Conservation (phyloP, 2,888 invertebrate genomes). For the Physocephala rufipes region DNA sequence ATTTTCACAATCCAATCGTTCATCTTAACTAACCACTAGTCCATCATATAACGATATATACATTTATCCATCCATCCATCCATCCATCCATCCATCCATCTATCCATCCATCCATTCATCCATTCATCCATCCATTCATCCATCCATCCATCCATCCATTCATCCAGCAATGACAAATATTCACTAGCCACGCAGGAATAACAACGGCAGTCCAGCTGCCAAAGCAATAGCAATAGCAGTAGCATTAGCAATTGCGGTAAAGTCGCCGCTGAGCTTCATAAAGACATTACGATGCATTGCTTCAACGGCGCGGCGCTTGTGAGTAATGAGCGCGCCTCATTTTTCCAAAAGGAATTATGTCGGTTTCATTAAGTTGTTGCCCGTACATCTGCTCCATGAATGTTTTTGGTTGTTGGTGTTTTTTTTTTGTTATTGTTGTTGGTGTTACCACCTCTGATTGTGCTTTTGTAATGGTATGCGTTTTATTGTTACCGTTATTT, state of each 20-base stretch:
- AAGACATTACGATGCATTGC: not conserved
- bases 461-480: not conserved
- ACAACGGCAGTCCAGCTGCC: not conserved
- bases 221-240: conserved; percentile 15
- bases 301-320: not conserved
- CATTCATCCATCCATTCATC: not conserved
- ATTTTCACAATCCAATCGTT: not conserved
- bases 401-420: too few relatives aligned
- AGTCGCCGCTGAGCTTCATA: conserved; percentile 5
- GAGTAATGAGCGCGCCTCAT: not conserved
- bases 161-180: too few relatives aligned
- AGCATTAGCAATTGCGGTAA: conserved; percentile 18
- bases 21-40: not conserved
- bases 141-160: conserved; percentile 1
- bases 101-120: not conserved
- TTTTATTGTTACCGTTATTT: not conserved
- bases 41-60: not conserved
- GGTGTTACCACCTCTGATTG: too few relatives aligned
- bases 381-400: too few relatives aligned
- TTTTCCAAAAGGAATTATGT: not conserved
- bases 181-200: too few relatives aligned
- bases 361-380: conserved; percentile 4
- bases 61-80: not conserved
- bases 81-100: conserved; percentile 2
- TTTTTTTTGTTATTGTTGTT: too few relatives aligned